Evolutionary conservation across 1,140 invertebrate species (phyloP).

Genomic region (Micrasema longulum): DNA sequence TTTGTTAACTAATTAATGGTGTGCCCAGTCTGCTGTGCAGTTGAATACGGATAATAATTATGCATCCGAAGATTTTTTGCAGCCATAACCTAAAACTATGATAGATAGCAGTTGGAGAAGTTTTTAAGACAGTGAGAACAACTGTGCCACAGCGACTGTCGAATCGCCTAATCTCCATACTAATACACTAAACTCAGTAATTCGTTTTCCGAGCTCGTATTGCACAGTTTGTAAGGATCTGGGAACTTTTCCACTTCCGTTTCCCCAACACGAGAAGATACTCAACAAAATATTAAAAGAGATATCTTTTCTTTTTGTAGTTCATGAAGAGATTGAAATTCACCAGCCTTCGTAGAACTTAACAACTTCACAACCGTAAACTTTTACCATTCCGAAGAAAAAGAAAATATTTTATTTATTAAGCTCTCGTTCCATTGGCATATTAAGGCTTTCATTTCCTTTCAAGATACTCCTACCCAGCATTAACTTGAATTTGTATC

Average conservation of each 20-base stretch:
- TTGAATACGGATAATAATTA: too few species aligned
- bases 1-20: too few species aligned
- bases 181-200: neutral
- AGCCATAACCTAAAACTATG: too few species aligned
- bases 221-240: conserved; percentile 1
- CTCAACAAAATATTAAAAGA: conserved; percentile 31
- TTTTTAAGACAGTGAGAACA: too few species aligned
- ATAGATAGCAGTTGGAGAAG: too few species aligned
- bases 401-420: conserved; percentile 28
- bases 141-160: too few species aligned
- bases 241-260: conserved; percentile 12
- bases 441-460: conserved; percentile 6
- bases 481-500: too few species aligned
- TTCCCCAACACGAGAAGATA: conserved; percentile 28
- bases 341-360: neutral
- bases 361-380: neutral
- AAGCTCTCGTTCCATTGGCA: conserved; percentile 10
- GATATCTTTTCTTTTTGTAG: conserved; percentile 25
- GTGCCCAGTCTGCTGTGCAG: too few species aligned
- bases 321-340: conserved; percentile 22
- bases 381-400: conserved; percentile 3
- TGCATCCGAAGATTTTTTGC: too few species aligned
- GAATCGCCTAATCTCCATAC: too few species aligned
- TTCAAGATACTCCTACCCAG: neutral
- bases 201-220: conserved; percentile 14